Evolutionary conservation across 2,113 vertebrate species (phyloP), one percentile per base, ranked within the genome.

Genomic region (Pipa parva): DNA sequence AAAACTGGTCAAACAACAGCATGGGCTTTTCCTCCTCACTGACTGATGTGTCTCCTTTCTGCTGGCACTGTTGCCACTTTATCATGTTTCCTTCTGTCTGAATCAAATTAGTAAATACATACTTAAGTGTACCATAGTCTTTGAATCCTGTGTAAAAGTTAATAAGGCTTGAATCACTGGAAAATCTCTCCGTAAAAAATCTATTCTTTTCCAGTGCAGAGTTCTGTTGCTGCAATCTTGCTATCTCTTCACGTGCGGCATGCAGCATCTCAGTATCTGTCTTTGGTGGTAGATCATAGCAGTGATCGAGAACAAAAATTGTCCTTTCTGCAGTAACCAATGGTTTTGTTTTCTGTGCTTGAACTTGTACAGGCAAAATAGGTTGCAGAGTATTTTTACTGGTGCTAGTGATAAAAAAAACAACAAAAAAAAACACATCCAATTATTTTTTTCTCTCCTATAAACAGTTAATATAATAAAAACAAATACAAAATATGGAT

Each of bases 81-180:
- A 29, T n/a, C 9, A 39, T 42, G 24, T 50, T 69, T 12, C 31
- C 56, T 7, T 69, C 57, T 8, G 57, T 50, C 22, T 50, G 57
- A 7, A 46, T 69, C 31, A 69, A 26, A 3, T 57, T 60, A 7
- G 36, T 52, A 28, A 69, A 69, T 2, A 69, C 57, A 4, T 52
- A 57, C 24, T 58, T 69, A 24, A 69, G 45, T 3, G 66, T 69
- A 18, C 46, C 37, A 27, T 51, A 69, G n/a, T 69, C 57, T 18
- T 60, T 60, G n/a, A 69, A 69, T 17, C 66, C 66, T 4, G 66
- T 69, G 25, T 69, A 69, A 29, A 69, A 69, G 24, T 60, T 12
- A 13, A 69, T 60, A 29, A 69, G 46, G 33, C 33, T 54, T 4
- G 66, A 24, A 58, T 69, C 66, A 2, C 24, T 12, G 18, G 66